These are phyloP conservation scores for Geotrupes spiniger DNA, from an alignment of 2,888 invertebrate genomes.

Conservation along the genomic window DNA sequence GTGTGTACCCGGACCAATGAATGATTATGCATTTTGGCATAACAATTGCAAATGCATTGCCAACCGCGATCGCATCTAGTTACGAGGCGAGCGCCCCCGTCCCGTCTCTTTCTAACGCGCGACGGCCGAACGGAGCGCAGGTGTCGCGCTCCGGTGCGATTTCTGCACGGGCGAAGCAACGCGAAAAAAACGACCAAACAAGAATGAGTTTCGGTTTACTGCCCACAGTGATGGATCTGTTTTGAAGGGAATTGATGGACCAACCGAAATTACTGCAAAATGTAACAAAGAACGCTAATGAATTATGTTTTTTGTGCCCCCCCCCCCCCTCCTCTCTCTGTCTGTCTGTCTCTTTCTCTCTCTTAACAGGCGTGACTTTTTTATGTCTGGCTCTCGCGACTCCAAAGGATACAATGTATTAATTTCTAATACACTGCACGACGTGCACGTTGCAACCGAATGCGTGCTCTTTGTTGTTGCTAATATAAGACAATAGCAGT, in stretches of 20 bases:
- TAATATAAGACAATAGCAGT: too few relatives aligned
- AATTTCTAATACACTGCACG: background rate
- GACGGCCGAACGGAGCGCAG: constrained; percentile 2
- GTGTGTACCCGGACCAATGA: constrained; percentile 10
- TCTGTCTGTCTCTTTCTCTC: background rate
- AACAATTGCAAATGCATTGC: constrained; percentile 17
- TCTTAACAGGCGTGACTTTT: constrained; percentile 5
- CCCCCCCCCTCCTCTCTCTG: too few relatives aligned
- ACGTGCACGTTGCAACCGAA: too few relatives aligned
- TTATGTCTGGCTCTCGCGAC: constrained; percentile 2
- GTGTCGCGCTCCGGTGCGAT: constrained; percentile 4
- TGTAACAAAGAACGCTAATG: constrained; percentile 19
- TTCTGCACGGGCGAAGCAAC: constrained; percentile 6
- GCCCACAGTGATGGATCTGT: constrained; percentile 19
- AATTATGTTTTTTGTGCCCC: constrained; percentile 18
- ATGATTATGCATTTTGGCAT: constrained; percentile 20
- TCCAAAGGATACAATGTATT: constrained; percentile 2
- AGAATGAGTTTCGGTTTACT: constrained; percentile 9
- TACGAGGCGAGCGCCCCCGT: background rate
- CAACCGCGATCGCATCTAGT: constrained; percentile 4
- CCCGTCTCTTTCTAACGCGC: background rate
- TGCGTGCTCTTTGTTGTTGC: too few relatives aligned
- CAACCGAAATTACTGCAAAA: constrained; percentile 17
- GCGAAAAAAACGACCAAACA: background rate
- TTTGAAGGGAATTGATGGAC: constrained; percentile 17